These are phyloP conservation scores for Mohoua ochrocephala DNA, from an alignment of 2,113 vertebrate genomes.

Conservation along the genomic window DNA sequence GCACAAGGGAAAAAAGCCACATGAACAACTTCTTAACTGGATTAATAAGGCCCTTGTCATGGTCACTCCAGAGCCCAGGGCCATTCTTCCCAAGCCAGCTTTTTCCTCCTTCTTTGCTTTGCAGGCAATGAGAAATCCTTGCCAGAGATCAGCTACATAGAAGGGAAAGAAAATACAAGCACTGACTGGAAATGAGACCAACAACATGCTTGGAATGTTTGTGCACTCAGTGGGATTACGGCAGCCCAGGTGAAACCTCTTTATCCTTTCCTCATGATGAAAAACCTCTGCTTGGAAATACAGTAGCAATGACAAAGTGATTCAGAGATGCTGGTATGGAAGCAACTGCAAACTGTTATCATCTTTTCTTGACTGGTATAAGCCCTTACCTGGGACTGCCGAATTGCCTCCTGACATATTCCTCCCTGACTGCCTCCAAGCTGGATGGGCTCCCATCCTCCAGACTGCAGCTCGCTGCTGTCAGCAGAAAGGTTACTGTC, in stretches of 20 bases:
- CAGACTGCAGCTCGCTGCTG: conserved; percentile 57
- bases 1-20: not conserved
- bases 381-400: conserved; percentile 52
- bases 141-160: not conserved
- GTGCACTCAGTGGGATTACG: not conserved
- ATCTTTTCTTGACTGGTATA: not conserved
- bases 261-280: not conserved
- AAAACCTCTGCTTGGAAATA: not conserved
- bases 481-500: conserved; percentile 28
- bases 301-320: not conserved
- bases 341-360: not conserved
- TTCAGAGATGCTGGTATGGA: not conserved
- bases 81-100: not conserved
- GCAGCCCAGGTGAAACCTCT: not conserved
- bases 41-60: not conserved
- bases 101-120: not conserved
- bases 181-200: not conserved
- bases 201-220: not conserved
- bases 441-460: conserved; percentile 63
- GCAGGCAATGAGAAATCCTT: not conserved
- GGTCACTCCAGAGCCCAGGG: not conserved
- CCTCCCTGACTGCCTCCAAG: conserved; percentile 71
- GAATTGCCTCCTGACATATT: conserved; percentile 64
- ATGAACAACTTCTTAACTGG: not conserved
- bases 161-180: not conserved